These are phyloP conservation scores for Anthophora plumipes DNA, from an alignment of 2,888 invertebrate genomes.

Conservation along the genomic window DNA sequence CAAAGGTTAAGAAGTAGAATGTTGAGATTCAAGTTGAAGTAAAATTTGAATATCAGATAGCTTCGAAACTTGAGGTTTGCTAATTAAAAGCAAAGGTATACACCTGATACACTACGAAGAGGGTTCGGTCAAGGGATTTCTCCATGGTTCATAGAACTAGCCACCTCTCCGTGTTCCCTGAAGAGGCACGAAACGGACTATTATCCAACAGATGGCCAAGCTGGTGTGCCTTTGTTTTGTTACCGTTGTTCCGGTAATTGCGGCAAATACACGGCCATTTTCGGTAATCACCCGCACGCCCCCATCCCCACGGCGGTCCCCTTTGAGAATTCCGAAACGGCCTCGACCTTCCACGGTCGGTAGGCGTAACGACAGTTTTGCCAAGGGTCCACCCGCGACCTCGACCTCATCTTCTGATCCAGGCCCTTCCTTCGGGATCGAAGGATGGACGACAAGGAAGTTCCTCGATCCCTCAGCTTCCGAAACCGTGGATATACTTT, in stretches of 20 bases:
- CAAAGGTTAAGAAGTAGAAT: no score
- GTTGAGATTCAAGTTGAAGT: not conserved
- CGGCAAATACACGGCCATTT: slow-evolving; percentile 81
- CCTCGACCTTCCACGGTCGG: slow-evolving; percentile 76
- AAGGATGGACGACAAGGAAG: not conserved
- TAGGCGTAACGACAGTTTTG: slow-evolving; percentile 74
- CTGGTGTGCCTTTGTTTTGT: slow-evolving; percentile 78
- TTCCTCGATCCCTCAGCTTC: not conserved
- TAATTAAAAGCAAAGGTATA: not conserved
- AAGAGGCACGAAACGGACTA: slow-evolving; percentile 70
- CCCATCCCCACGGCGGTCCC: slow-evolving; percentile 73
- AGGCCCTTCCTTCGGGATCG: not conserved
- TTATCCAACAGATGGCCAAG: slow-evolving; percentile 83
- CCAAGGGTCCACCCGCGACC: slow-evolving; percentile 52
- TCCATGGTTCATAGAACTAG: slow-evolving; percentile 62
- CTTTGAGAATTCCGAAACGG: slow-evolving; percentile 78
- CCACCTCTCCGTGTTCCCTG: slow-evolving; percentile 66
- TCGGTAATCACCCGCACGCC: slow-evolving; percentile 78
- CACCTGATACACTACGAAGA: no score
- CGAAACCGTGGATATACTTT: not conserved
- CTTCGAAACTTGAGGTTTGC: not conserved
- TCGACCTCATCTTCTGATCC: slow-evolving; percentile 60
- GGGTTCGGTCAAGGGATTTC: slow-evolving; percentile 5
- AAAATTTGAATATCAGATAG: not conserved
- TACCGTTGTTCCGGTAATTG: slow-evolving; percentile 83